Evolutionary conservation across 2,113 vertebrate species (phyloP).

Genomic region (Anguilla japonica): DNA sequence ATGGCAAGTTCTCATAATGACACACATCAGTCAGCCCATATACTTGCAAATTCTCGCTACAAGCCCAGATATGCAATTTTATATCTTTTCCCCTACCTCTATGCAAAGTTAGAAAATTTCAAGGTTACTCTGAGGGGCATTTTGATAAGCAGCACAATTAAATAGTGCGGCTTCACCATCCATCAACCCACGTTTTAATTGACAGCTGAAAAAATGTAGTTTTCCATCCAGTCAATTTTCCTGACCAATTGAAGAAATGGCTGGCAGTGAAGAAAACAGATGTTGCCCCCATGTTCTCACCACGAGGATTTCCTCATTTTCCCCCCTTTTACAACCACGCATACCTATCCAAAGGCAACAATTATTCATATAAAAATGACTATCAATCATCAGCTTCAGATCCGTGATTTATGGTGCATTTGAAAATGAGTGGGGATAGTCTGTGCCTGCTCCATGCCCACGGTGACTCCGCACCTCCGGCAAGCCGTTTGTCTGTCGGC

Average conservation of each 20-base stretch:
- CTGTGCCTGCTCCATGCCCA: not conserved
- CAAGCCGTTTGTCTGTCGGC: not conserved
- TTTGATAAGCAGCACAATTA: not conserved
- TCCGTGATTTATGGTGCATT: not conserved
- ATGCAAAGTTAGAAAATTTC: not conserved
- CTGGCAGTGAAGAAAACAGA: conserved; percentile 54
- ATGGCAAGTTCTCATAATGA: too few species aligned
- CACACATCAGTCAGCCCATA: too few species aligned
- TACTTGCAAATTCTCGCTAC: too few species aligned
- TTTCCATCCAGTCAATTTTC: conserved; percentile 1
- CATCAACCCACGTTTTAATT: conserved; percentile 3
- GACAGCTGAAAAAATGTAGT: not conserved
- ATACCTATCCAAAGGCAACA: conserved; percentile 36
- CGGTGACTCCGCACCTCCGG: not conserved
- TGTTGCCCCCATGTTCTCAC: conserved; percentile 46
- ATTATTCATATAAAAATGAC: conserved; percentile 40
- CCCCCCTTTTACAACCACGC: conserved; percentile 24
- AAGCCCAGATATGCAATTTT: not conserved
- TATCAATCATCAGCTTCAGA: conserved; percentile 15
- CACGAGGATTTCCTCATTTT: conserved; percentile 25
- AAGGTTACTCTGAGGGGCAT: not conserved
- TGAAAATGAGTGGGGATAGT: not conserved
- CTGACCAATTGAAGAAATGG: conserved; percentile 33
- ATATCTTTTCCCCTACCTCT: not conserved
- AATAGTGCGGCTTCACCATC: not conserved